Conservation (phyloP, 2,797 vertebrate genomes). For the Thalassophryne amazonica region DNA sequence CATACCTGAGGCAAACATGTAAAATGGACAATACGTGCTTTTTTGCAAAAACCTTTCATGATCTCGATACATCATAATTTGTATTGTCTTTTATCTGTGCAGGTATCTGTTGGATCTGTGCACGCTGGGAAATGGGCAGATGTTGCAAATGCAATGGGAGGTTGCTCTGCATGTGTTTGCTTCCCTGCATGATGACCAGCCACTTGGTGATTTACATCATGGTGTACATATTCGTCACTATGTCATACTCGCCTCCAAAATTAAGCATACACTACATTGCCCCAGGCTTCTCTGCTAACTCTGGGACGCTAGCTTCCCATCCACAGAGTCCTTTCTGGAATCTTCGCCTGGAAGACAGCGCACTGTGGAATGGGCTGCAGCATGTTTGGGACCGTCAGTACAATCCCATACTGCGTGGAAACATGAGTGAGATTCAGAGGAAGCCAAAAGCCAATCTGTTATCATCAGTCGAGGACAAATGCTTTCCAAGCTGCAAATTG, state of each 20-base stretch:
- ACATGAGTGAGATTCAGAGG: conserved; percentile 26
- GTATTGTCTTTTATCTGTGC: conserved; percentile 4
- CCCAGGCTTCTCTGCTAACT: conserved; percentile 64
- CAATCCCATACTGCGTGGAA: conserved; percentile 74
- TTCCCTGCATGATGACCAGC: conserved; percentile 81
- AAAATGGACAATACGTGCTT: too few species aligned
- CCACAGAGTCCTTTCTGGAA: conserved; percentile 78
- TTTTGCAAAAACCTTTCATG: too few species aligned
- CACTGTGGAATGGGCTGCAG: conserved; percentile 80
- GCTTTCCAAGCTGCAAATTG: conserved; percentile 48
- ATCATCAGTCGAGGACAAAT: conserved; percentile 20
- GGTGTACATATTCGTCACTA: conserved; percentile 78
- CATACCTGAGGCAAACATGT: too few species aligned
- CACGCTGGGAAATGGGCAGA: conserved; percentile 64
- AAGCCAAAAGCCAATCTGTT: conserved; percentile 6
- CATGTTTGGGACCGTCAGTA: conserved; percentile 74
- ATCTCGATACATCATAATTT: too few species aligned
- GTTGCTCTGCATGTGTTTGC: conserved; percentile 77
- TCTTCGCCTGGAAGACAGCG: conserved; percentile 67
- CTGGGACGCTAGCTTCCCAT: conserved; percentile 58
- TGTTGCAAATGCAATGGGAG: conserved; percentile 73
- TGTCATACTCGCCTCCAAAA: conserved; percentile 74
- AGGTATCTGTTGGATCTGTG: conserved; percentile 24
- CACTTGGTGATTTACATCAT: conserved; percentile 78
- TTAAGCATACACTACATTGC: conserved; percentile 71